Conservation (phyloP, 2,888 invertebrate genomes). For the Myopa testacea region DNA sequence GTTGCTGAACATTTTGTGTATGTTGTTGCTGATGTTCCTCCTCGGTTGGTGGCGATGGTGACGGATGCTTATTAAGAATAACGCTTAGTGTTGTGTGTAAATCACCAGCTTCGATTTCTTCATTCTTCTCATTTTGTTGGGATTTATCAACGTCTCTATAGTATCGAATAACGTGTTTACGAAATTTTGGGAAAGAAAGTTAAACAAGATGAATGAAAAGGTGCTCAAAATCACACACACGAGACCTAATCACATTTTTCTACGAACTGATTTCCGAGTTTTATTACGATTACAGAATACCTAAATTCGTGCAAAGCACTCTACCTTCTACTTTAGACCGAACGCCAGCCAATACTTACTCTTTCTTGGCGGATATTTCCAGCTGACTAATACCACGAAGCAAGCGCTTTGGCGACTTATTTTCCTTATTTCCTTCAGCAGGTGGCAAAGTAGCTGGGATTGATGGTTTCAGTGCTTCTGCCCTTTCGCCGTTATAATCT, state of each 20-base stretch:
- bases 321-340: background rate
- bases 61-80: conserved; percentile 61
- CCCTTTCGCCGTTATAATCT: conserved; percentile 19
- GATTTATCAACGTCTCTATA: conserved; percentile 33
- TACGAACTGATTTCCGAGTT: too few relatives aligned
- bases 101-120: conserved; percentile 40
- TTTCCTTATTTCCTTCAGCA: conserved; percentile 59
- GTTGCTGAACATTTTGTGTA: conserved; percentile 43
- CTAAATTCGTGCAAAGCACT: background rate
- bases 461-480: background rate
- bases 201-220: background rate
- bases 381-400: conserved; percentile 64
- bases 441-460: background rate
- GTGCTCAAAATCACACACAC: background rate
- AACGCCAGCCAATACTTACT: conserved; percentile 58
- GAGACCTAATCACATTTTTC: too few relatives aligned
- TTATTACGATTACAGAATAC: background rate
- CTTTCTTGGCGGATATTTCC: conserved; percentile 60
- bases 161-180: conserved; percentile 14
- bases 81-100: conserved; percentile 51
- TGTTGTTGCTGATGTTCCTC: conserved; percentile 20
- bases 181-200: background rate
- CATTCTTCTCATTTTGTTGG: conserved; percentile 50
- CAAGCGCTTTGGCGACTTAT: conserved; percentile 60
- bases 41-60: conserved; percentile 50